phyloP scores from a whole-genome alignment of 2,113 vertebrate genomes.

The Garra rufa region DNA sequence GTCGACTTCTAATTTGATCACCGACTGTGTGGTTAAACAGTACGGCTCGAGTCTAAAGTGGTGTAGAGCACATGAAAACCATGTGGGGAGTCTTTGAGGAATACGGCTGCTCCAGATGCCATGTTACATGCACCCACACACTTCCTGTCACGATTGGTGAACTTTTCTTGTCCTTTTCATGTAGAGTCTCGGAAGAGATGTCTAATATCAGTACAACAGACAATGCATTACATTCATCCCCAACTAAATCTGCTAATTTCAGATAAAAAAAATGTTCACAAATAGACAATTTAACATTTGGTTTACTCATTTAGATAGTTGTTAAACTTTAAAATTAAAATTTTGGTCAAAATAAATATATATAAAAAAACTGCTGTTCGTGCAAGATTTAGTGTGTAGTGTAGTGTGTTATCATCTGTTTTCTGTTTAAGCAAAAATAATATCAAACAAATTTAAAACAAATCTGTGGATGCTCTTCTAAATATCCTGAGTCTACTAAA shows the following conservation, averaged over 20 bases:
- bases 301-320: background rate
- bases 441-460: background rate
- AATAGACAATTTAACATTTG: background rate
- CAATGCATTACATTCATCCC: background rate
- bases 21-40: slow-evolving; percentile 14
- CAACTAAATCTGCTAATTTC: background rate
- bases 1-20: slow-evolving; percentile 1
- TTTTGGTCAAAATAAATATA: background rate
- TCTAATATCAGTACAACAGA: background rate
- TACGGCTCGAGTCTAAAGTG: slow-evolving; percentile 8
- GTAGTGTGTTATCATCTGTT: background rate
- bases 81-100: slow-evolving; percentile 34
- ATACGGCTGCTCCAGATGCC: slow-evolving; percentile 41
- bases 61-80: slow-evolving; percentile 38
- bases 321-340: background rate
- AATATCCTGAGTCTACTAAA: background rate
- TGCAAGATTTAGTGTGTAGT: background rate
- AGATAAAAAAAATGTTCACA: background rate
- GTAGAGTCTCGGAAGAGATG: background rate
- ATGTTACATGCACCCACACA: slow-evolving; percentile 49
- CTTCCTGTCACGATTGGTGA: slow-evolving; percentile 52
- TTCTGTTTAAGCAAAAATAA: background rate
- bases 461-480: background rate
- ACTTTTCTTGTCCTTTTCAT: slow-evolving; percentile 43
- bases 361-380: background rate